Evolutionary conservation across 2,888 invertebrate species (phyloP).

Genomic region (Eremobia ochroleuca): DNA sequence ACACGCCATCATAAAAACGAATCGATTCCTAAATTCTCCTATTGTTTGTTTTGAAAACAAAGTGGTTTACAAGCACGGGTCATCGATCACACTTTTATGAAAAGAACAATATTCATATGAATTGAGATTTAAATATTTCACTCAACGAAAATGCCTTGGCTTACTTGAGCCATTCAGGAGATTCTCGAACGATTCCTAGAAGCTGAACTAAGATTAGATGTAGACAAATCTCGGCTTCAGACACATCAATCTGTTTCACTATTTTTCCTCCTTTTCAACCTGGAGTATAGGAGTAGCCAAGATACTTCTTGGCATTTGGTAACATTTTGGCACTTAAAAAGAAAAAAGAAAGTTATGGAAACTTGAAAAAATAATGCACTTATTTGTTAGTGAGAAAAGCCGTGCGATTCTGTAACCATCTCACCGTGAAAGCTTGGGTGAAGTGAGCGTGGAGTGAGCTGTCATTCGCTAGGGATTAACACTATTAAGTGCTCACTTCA

Average conservation of each 20-base stretch:
- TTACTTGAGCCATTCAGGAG: slow-evolving; percentile 29
- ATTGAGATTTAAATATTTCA: slow-evolving; percentile 55
- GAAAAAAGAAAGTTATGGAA: background rate
- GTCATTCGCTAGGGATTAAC: too few relatives aligned
- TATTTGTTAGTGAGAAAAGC: background rate
- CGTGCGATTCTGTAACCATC: too few relatives aligned
- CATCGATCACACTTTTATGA: slow-evolving; percentile 48
- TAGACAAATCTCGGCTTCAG: background rate
- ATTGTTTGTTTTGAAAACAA: slow-evolving; percentile 59
- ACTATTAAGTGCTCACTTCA: too few relatives aligned
- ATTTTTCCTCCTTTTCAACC: background rate
- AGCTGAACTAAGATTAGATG: slow-evolving; percentile 27
- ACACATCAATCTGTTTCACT: background rate
- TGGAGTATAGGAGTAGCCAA: background rate
- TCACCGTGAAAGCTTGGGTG: too few relatives aligned
- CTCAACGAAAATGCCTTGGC: slow-evolving; percentile 23
- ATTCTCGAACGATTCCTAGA: slow-evolving; percentile 44
- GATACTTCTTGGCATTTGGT: too few relatives aligned
- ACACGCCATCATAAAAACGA: slow-evolving; percentile 34
- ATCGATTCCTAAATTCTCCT: background rate
- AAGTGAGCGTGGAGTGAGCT: too few relatives aligned
- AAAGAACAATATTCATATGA: slow-evolving; percentile 40
- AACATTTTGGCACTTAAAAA: background rate
- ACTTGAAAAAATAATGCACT: background rate
- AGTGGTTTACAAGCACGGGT: slow-evolving; percentile 48